Conservation (phyloP, 2,113 vertebrate genomes). For the Gavia stellata region DNA sequence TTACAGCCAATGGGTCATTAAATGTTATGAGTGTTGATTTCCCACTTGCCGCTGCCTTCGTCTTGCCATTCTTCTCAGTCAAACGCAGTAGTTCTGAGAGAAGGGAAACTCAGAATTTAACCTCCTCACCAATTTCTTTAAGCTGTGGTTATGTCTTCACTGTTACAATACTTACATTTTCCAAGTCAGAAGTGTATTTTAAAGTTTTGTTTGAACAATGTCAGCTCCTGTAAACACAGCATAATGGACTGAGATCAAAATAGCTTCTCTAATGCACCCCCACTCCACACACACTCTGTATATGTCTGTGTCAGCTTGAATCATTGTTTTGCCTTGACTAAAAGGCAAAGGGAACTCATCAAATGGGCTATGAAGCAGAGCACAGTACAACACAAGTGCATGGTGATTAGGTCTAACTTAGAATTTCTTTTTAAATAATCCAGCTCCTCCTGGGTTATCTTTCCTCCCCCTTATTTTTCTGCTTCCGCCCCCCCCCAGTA, state of each 20-base stretch:
- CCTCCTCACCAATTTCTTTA: not conserved
- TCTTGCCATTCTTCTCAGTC: not conserved
- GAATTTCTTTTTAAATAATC: not conserved
- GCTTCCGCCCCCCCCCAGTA: no score
- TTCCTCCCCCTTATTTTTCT: not conserved
- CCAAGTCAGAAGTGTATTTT: not conserved
- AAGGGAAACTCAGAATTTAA: not conserved
- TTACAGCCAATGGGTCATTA: not conserved
- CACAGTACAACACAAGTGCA: not conserved
- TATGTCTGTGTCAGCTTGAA: not conserved
- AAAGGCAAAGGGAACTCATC: not conserved
- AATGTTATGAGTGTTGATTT: not conserved
- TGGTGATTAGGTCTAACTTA: not conserved
- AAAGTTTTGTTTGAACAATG: not conserved
- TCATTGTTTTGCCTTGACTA: not conserved
- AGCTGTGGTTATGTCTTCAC: not conserved
- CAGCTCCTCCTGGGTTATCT: not conserved
- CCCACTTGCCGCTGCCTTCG: rapidly evolving
- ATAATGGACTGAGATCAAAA: not conserved
- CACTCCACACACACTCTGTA: no score
- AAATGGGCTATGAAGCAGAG: not conserved
- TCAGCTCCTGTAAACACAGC: not conserved
- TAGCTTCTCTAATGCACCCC: not conserved
- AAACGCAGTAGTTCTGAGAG: not conserved
- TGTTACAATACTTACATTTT: not conserved